These are phyloP conservation scores for Grapholita molesta DNA, from an alignment of 1,140 invertebrate genomes.

Conservation along the genomic window DNA sequence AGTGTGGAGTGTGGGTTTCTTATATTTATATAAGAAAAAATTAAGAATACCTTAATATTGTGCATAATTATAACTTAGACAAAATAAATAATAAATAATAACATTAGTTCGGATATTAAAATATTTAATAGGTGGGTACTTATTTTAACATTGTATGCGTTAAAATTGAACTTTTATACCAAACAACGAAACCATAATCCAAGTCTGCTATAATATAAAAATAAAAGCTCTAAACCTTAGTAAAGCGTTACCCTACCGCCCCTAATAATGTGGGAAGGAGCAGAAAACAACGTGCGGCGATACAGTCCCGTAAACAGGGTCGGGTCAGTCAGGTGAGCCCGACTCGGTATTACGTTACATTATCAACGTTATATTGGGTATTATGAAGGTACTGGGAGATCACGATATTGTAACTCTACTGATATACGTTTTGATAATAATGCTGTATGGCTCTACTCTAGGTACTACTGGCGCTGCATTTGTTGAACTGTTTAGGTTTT, in stretches of 20 bases:
- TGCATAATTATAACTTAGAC: too few relatives aligned
- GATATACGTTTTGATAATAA: conserved; percentile 22
- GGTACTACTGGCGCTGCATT: not conserved
- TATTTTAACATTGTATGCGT: too few relatives aligned
- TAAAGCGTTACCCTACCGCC: conserved; percentile 13
- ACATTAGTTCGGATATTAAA: too few relatives aligned
- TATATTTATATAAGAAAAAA: too few relatives aligned
- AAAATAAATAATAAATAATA: too few relatives aligned
- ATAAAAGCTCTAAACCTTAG: not conserved
- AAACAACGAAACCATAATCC: not conserved
- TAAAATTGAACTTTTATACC: too few relatives aligned
- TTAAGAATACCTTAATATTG: too few relatives aligned
- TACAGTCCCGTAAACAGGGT: conserved; percentile 17
- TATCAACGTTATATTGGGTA: conserved; percentile 17
- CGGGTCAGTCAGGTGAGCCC: conserved; percentile 11
- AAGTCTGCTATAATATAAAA: not conserved
- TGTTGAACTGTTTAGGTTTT: too few relatives aligned
- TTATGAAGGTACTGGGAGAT: conserved; percentile 14
- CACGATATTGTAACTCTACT: conserved; percentile 8
- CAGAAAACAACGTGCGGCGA: conserved; percentile 9
- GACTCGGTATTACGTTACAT: conserved; percentile 13
- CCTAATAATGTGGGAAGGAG: conserved; percentile 16
- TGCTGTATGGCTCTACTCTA: not conserved
- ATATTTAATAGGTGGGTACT: too few relatives aligned
- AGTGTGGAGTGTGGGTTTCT: too few relatives aligned